Evolutionary conservation across 2,797 vertebrate species (phyloP).

Genomic region (Clarias platycephalus): DNA sequence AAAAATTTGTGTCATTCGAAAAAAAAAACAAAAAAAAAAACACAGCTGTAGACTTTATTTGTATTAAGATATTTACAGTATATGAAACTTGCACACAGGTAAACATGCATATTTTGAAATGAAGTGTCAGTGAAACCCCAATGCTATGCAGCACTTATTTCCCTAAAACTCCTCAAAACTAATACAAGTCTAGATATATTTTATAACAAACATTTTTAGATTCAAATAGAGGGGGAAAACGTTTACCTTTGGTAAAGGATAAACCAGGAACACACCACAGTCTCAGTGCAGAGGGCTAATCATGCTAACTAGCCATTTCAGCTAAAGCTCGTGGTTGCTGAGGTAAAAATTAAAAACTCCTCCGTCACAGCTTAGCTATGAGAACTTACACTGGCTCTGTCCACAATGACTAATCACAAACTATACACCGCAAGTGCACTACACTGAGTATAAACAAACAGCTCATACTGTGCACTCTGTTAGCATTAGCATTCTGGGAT

Average conservation of each 20-base stretch:
- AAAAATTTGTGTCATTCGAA: no score
- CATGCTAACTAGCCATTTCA: neutral
- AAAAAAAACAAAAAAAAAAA: no score
- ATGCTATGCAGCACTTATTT: neutral
- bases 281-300: neutral
- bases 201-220: neutral
- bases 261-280: neutral
- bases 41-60: neutral
- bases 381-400: neutral
- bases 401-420: neutral
- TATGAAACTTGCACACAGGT: neutral
- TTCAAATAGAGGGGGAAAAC: neutral
- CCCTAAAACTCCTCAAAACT: neutral
- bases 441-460: neutral
- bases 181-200: neutral
- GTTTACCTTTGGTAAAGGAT: neutral
- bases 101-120: neutral
- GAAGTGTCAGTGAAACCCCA: neutral
- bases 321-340: neutral
- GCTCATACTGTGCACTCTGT: no score
- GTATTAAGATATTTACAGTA: neutral
- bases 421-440: neutral
- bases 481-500: neutral
- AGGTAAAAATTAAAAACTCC: neutral
- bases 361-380: neutral